phyloP scores from a whole-genome alignment of 2,888 invertebrate genomes.

The Plagodis dolabraria region DNA sequence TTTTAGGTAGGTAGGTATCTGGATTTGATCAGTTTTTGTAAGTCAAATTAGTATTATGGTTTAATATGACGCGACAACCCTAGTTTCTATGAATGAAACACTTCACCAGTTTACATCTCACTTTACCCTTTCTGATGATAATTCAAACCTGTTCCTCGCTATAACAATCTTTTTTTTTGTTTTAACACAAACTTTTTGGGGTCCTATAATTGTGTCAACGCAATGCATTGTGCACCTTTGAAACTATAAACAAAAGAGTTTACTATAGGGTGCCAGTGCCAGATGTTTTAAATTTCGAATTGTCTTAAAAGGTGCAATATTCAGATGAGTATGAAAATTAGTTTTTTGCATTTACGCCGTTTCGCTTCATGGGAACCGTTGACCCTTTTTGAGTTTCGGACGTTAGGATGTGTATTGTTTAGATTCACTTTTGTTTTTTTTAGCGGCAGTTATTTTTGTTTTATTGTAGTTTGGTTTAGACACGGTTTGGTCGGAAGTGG shows the following conservation, averaged over 20 bases:
- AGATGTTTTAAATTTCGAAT: conserved; percentile 63
- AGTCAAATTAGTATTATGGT: too few species aligned
- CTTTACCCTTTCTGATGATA: conserved; percentile 79
- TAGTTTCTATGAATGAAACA: conserved; percentile 54
- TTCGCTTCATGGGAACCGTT: conserved; percentile 69
- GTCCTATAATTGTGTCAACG: conserved; percentile 80
- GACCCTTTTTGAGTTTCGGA: conserved; percentile 68
- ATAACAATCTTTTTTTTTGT: conserved; percentile 80
- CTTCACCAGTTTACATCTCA: conserved; percentile 77
- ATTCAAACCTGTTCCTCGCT: conserved; percentile 76
- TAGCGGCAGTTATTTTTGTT: conserved; percentile 60
- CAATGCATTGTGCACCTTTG: conserved; percentile 63
- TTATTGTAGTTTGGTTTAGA: conserved; percentile 47
- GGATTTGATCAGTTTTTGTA: too few species aligned
- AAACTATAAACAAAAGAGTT: conserved; percentile 66
- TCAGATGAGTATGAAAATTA: conserved; percentile 68
- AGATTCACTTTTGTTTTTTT: conserved; percentile 61
- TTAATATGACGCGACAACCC: conserved; percentile 51
- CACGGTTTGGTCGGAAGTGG: conserved; percentile 39
- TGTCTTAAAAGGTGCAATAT: conserved; percentile 81
- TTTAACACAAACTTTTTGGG: conserved; percentile 67
- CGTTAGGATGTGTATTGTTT: conserved; percentile 59
- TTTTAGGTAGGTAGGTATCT: too few species aligned
- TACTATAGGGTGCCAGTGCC: conserved; percentile 55
- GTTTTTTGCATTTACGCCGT: conserved; percentile 64